Evolutionary conservation across 2,797 vertebrate species (phyloP), one percentile per base, ranked within the genome.

Genomic region (Neomorphus geoffroyi): DNA sequence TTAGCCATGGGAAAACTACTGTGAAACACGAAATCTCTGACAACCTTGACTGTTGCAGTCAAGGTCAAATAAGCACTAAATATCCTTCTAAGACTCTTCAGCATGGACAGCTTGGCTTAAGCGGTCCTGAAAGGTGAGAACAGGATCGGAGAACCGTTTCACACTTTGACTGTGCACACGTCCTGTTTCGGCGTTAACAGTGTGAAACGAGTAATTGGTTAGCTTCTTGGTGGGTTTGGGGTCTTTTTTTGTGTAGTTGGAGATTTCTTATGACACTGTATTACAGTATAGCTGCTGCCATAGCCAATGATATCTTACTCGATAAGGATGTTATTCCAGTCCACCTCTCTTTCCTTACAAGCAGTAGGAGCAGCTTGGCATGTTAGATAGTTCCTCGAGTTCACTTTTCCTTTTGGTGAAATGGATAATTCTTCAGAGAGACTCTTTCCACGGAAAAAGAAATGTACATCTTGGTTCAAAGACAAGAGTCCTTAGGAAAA

Each of bases 21-120:
- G 67, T 74, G 77, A 96, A 97, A 93, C 32, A 54, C 77, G 92
- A 89, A 91, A 86, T 80, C 77, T 95, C 81, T 92, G 91, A 83
- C 88, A 95, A 69, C 89, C 88, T 95, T 95, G 92, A 92, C 62
- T 97, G 53, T 77, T 74, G 53, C 53, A 77, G 80, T 85, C 88
- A 95, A 97, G 96, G 95, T 96, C 96, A 97, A 58, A 67, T 66
- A 30, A 80, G 43, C 78, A 85, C 81, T 89, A 95, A 94, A 56
- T 85, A 46, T 28, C 66, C 62, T 64, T 60, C 54, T 75, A 64
- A 75, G 37, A 60, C 33, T 78, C 46, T 83, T 81, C 64, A 66
- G 80, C 50, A 3, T 1, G 0, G 26, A 37, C 92, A 91, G 28
- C 48, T 94, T 86, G 26, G 45, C 78, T 54, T 94, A 81, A 94